These are phyloP conservation scores for Neolamprologus hecqui DNA, from an alignment of 2,113 vertebrate species.

Conservation along the genomic window DNA sequence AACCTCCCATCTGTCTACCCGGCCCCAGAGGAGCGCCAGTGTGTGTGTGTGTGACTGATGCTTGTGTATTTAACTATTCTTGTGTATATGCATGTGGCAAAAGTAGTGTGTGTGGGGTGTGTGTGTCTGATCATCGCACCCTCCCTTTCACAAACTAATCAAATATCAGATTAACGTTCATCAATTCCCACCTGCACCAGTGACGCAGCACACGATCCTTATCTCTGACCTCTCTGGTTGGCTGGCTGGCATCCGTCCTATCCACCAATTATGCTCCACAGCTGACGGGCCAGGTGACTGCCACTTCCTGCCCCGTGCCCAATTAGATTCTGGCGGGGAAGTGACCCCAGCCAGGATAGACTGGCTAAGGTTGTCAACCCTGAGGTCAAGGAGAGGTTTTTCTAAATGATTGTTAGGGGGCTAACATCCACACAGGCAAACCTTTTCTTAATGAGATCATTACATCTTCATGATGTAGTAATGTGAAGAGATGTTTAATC, in stretches of 20 bases:
- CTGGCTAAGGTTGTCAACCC: neutral
- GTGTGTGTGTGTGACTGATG: neutral
- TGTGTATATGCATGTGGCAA: neutral
- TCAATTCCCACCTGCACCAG: constrained; percentile 43
- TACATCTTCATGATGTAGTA: constrained; percentile 4
- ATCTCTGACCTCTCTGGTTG: constrained; percentile 39
- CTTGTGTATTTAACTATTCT: neutral
- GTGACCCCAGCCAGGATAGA: neutral
- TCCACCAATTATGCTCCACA: constrained; percentile 33
- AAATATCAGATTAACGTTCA: constrained; percentile 47
- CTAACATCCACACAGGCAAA: neutral
- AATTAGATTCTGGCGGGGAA: constrained; percentile 7
- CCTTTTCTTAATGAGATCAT: constrained; percentile 39
- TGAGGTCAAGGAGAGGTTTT: neutral
- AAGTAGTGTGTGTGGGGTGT: neutral
- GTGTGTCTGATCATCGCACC: neutral
- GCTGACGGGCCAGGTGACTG: constrained; percentile 16
- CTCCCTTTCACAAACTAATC: constrained; percentile 21
- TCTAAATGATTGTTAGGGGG: neutral
- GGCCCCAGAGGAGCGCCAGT: constrained; percentile 7
- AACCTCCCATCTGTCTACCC: constrained; percentile 55
- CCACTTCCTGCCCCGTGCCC: constrained; percentile 38
- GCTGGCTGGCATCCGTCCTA: constrained; percentile 6
- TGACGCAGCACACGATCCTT: neutral
- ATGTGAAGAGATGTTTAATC: constrained; percentile 53